phyloP scores from a whole-genome alignment of 1,140 invertebrate species.

The Achatina immaculata region DNA sequence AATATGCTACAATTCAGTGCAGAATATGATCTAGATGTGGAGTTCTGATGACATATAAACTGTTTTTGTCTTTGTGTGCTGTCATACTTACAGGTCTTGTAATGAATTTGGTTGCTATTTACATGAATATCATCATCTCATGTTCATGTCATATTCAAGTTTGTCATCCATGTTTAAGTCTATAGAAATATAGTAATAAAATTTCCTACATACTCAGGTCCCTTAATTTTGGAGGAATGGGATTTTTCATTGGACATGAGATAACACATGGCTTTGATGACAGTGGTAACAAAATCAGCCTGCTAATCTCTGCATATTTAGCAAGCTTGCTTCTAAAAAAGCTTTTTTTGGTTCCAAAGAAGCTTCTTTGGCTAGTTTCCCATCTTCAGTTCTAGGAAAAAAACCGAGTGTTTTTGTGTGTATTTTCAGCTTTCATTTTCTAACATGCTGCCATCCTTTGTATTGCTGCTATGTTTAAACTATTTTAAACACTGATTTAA shows the following conservation, averaged over 20 bases:
- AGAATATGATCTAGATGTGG: too few species aligned
- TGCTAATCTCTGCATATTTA: neutral
- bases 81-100: too few species aligned
- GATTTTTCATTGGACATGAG: conserved; percentile 77
- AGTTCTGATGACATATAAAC: too few species aligned
- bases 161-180: too few species aligned
- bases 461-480: too few species aligned
- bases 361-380: neutral
- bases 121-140: neutral
- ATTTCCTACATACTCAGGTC: conserved; percentile 1
- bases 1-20: too few species aligned
- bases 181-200: neutral
- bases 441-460: too few species aligned
- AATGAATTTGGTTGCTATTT: neutral
- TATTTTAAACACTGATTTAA: too few species aligned
- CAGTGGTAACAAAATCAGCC: neutral
- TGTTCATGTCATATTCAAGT: neutral
- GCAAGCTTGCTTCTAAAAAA: neutral
- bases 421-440: too few species aligned
- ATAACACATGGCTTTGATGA: conserved; percentile 77
- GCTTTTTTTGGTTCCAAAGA: neutral
- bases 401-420: too few species aligned
- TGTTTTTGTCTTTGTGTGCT: too few species aligned
- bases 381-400: too few species aligned
- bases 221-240: conserved; percentile 70